Percentiles rank a stretch among this genome's conserved stretches.
Evolutionary conservation across 2,888 invertebrate genomes (phyloP).

Genomic region (Cistogaster globosa): DNA sequence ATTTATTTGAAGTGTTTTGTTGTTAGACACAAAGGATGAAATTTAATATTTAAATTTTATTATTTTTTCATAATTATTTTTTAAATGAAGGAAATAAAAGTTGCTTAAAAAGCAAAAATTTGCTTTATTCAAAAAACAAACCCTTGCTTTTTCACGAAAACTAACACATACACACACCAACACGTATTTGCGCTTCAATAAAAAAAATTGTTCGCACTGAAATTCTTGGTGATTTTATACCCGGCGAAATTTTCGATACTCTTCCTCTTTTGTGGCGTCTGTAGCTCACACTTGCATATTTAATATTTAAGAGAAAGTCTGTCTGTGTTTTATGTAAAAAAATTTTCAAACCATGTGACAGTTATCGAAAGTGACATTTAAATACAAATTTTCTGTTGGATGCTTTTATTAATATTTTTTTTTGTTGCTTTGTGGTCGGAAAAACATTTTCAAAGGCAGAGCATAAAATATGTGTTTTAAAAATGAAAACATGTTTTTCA

Average conservation of each 20-base stretch:
- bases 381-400: slow-evolving; percentile 64
- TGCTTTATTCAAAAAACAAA: slow-evolving; percentile 32
- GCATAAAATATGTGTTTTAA: not conserved
- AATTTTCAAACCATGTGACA: slow-evolving; percentile 53
- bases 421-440: not conserved
- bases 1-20: not conserved
- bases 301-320: slow-evolving; percentile 18
- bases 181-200: slow-evolving; percentile 12
- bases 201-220: slow-evolving; percentile 2
- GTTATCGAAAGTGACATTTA: slow-evolving; percentile 70
- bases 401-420: not conserved
- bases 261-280: not conserved
- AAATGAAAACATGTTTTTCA: not conserved
- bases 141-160: slow-evolving; percentile 10
- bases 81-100: slow-evolving; percentile 15
- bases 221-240: slow-evolving; percentile 37
- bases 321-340: slow-evolving; percentile 26
- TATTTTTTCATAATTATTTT: not conserved
- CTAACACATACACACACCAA: not conserved
- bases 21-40: slow-evolving; percentile 10
- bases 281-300: slow-evolving; percentile 45
- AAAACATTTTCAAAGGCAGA: not conserved
- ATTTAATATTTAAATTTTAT: slow-evolving; percentile 52
- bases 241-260: slow-evolving; percentile 6
- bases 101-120: slow-evolving; percentile 54